Base-by-base conservation (phyloP, 2,113 vertebrate species). In the Ceratotherium simum region DNA sequence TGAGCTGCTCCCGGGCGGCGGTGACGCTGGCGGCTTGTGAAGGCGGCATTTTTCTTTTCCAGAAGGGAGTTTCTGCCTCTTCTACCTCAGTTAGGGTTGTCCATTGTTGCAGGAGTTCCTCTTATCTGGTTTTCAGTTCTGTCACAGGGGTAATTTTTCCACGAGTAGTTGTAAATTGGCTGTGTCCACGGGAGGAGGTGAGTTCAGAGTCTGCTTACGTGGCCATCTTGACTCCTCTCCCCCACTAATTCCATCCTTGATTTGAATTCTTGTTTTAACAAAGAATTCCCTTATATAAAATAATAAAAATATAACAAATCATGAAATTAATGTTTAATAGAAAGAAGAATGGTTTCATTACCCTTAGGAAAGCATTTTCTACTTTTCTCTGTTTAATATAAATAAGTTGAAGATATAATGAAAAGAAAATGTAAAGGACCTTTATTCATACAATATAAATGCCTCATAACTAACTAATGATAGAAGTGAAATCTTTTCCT, bases 251-350 rank as follows among this genome's bases (percentile, higher is more conserved):
- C 12, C 7, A 76, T 75, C 9, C 84, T 75, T 96, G 56, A 73
- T 84, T 76, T 36, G 36, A 3, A 92, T 95, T 86, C 8, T 56
- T 83, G 8, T 92, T 65, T 96, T 90, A 92, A 94, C 84, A 92
- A 80, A 75, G 69, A 96, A 83, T 81, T 83, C 20, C 31, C 86
- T 90, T 84, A 84, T 14, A 56, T 2, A 90, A 78, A 94, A 87
- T 81, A 81, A 64, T 86, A 82, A 58, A 87, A 75, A 46, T 51
- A 29, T 90, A 85, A 78, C 56, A 87, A 92, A 84, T 76, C 8
- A 76, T 90, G 14, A 79, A 92, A 92, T 92, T 95, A 93, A 60
- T 69, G n/a, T 81, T 96, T 95, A 93, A 78, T 88, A 95, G 12
- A 87, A 96, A 94, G 12, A 93, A 95, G 17, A 58, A 90, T 86